Evolutionary conservation across 2,797 vertebrate genomes (phyloP), one percentile per base, ranked within the genome.

Genomic region (Scarus forsteni): DNA sequence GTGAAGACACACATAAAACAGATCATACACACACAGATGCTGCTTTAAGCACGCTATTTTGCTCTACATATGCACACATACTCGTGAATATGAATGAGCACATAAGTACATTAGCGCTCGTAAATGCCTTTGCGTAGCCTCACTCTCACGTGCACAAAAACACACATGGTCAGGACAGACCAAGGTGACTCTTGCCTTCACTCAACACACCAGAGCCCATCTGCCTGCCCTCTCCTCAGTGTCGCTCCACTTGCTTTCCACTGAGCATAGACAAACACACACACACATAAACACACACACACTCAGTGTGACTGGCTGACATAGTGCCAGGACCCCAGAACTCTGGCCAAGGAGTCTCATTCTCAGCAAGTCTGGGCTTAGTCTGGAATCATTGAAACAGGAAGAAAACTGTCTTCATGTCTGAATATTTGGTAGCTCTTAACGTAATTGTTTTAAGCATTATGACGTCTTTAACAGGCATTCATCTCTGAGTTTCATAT

Each of bases 141-240:
- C 48, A 14, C 15, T 48, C 50, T 51, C 55, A 40, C 43, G 12
- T 16, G 40, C 44, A n/a, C 15, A 42, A 7, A 71, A 15, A 60
- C n/a, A 49, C 73, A 66, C 81, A 81, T 69, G 75, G 70, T 66
- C 77, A 77, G 87, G 84, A 88, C 90, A 85, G 82, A 86, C 73
- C 84, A 93, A 93, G 90, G 92, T 94, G 92, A 92, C 90, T 90
- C 87, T 88, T 81, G 80, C 81, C 86, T 91, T 88, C 89, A 86
- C 70, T 84, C 84, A 86, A 83, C 86, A 87, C 82, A 87, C 85
- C 65, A 78, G 70, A 88, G 80, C 83, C 83, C 85, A 89, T 90
- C 85, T 93, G 87, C 85, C 85, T 8, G 16, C 70, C 70, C 79
- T 83, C 80, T 83, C 69, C 80, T 88, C 64, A 66, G 50, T 54